phyloP scores from a whole-genome alignment of 2,888 invertebrate species.

The Aphidoletes aphidimyza region DNA sequence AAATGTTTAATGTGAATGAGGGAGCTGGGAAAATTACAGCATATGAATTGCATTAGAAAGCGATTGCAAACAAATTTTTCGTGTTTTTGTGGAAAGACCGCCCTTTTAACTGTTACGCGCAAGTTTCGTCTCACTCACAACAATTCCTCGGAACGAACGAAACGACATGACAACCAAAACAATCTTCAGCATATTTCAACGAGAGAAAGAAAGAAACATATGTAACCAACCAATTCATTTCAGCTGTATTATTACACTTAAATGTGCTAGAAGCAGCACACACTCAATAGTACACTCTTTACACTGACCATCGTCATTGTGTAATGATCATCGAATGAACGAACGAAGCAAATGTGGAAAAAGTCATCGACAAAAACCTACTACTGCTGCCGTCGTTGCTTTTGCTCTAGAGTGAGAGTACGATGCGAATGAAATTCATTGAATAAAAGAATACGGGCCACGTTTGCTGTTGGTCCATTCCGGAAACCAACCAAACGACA shows the following conservation, averaged over 20 bases:
- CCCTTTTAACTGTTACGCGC: conserved; percentile 27
- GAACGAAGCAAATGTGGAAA: neutral
- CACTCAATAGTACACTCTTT: too few relatives aligned
- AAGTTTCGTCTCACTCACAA: conserved; percentile 12
- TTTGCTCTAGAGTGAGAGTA: neutral
- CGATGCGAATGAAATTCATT: neutral
- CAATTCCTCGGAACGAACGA: neutral
- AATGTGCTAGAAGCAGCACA: neutral
- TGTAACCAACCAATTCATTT: conserved; percentile 22
- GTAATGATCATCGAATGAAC: neutral
- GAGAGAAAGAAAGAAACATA: neutral
- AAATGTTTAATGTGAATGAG: neutral
- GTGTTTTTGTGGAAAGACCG: neutral
- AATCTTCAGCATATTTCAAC: neutral
- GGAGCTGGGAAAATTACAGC: neutral
- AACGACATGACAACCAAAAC: neutral
- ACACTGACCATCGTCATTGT: conserved; percentile 31
- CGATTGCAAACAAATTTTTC: neutral
- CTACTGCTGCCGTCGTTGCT: too few relatives aligned
- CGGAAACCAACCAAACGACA: conserved; percentile 56
- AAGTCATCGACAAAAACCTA: neutral
- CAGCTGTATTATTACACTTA: conserved; percentile 18
- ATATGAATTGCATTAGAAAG: neutral
- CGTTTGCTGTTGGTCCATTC: conserved; percentile 55
- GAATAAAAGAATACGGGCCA: neutral